Evolutionary conservation across 2,113 vertebrate species (phyloP).

Genomic region (Herpailurus yagouaroundi): DNA sequence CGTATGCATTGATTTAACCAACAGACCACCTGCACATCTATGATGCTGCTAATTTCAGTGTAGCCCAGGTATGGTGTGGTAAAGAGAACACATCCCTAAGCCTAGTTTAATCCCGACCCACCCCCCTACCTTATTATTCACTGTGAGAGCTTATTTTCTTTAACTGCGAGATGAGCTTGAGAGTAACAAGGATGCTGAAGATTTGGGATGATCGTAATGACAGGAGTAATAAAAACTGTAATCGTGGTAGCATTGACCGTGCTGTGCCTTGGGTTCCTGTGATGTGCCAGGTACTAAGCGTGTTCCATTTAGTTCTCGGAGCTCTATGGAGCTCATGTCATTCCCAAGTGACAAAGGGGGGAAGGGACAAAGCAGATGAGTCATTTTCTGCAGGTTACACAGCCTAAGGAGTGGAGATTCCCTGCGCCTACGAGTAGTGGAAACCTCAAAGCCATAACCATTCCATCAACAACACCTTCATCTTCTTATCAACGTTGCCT

Average conservation of each 20-base stretch:
- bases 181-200: neutral
- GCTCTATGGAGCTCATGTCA: neutral
- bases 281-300: neutral
- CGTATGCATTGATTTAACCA: neutral
- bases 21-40: neutral
- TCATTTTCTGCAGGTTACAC: neutral
- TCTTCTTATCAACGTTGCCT: neutral
- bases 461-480: neutral
- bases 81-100: neutral
- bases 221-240: neutral
- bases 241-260: fast-evolving
- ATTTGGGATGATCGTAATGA: neutral
- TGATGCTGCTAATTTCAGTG: neutral
- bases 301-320: neutral
- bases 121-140: neutral
- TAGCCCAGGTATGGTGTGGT: neutral
- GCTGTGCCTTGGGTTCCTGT: neutral
- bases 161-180: neutral
- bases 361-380: neutral
- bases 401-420: neutral
- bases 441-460: neutral
- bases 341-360: neutral
- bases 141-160: neutral
- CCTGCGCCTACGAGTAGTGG: neutral
- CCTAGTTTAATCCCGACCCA: neutral